These are phyloP conservation scores for Dipodomys spectabilis DNA, from an alignment of 2,113 vertebrate species.

Conservation along the genomic window DNA sequence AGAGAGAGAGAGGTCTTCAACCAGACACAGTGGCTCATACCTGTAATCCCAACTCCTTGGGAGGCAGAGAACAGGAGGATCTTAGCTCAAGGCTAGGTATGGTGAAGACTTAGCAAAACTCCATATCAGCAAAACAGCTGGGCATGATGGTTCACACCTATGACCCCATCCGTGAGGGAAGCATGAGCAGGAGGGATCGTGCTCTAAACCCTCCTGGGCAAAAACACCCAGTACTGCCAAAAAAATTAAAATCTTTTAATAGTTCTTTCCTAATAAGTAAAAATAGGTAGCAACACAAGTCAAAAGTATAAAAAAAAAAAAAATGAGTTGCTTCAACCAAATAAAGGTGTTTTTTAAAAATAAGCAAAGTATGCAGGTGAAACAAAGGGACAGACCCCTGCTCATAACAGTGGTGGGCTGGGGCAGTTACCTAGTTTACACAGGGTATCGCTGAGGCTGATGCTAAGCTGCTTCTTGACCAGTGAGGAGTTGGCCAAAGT, in stretches of 20 bases:
- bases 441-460: constrained; percentile 70
- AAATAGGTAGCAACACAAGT: background rate
- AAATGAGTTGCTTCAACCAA: background rate
- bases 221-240: no score
- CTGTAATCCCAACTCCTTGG: no score
- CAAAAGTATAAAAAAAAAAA: background rate
- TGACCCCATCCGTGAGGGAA: no score
- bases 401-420: background rate
- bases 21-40: no score
- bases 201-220: no score
- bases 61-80: no score
- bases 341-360: constrained; percentile 1
- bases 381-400: background rate
- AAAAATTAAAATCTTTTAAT: background rate
- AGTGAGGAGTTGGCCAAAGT: constrained; percentile 28
- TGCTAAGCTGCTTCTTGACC: constrained; percentile 51
- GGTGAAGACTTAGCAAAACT: no score
- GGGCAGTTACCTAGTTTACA: constrained; percentile 77
- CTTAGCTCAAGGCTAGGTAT: no score
- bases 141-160: no score
- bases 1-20: no score
- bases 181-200: no score
- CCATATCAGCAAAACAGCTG: no score
- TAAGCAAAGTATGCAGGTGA: background rate
- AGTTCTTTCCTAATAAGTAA: background rate